phyloP scores from a whole-genome alignment of 1,140 invertebrate genomes.

The Mamestra configurata region DNA sequence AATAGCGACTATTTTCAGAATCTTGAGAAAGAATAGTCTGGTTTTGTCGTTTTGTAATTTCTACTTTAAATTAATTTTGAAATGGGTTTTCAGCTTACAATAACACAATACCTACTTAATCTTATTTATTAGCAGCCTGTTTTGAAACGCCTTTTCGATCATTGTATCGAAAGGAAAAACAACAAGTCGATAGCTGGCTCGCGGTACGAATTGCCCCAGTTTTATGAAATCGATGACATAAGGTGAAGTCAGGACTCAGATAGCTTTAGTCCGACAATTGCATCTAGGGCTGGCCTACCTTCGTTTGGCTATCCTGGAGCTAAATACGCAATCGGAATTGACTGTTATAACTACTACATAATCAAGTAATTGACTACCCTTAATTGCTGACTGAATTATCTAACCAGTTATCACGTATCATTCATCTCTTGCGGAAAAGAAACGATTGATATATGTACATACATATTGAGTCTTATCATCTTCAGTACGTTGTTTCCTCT shows the following conservation, averaged over 20 bases:
- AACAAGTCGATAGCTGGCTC: slow-evolving; percentile 12
- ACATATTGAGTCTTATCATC: too few species aligned
- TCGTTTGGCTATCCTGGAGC: background rate
- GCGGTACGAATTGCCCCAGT: slow-evolving; percentile 54
- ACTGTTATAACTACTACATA: too few species aligned
- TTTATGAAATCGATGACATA: slow-evolving; percentile 66
- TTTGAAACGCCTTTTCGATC: slow-evolving; percentile 20
- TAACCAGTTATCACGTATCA: too few species aligned
- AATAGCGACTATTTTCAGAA: background rate
- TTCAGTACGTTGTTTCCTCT: too few species aligned
- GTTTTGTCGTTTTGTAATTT: background rate
- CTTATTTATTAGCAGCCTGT: slow-evolving; percentile 4
- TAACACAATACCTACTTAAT: background rate
- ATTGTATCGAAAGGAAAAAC: slow-evolving; percentile 45
- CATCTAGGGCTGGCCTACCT: slow-evolving; percentile 14
- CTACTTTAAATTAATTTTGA: background rate
- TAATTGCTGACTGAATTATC: too few species aligned
- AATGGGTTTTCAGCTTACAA: background rate
- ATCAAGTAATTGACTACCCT: too few species aligned
- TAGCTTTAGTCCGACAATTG: slow-evolving; percentile 32
- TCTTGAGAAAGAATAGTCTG: background rate
- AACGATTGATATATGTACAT: too few species aligned
- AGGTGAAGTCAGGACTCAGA: slow-evolving; percentile 53
- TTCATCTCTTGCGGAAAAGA: too few species aligned
- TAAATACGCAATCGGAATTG: too few species aligned